Evolutionary conservation across 2,113 vertebrate species (phyloP), one percentile per base, ranked within the genome.

Genomic region (Ictidomys tridecemlineatus): DNA sequence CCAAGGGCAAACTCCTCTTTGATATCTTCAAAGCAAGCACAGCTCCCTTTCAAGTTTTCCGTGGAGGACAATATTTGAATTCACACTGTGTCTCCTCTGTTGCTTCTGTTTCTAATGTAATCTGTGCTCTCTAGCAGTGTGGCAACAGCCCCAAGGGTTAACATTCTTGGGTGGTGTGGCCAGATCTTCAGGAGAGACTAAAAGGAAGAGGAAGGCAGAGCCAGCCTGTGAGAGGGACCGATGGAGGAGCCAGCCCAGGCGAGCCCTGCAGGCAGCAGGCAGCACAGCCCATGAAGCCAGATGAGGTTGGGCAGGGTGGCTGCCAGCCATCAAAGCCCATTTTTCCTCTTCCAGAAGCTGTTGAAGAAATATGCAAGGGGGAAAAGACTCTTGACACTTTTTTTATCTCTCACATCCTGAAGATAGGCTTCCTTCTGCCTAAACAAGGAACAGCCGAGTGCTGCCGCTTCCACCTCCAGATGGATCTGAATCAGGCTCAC

Each of bases 11-110:
- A 88, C 95, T 98, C 89, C 93, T 97, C 95, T 97, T 94, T 97
- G 94, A 84, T 56, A 63, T 90, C 96, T 97, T 98, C 95, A 74
- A 74, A 96, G 97, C 96, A 95, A 98, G 97, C 97, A 92, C 96
- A 98, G 96, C 56, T 91, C 96, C 97, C 97, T 98, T 92, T 97
- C 97, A 95, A 96, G 98, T 96, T 98, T 98, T 96, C 94, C 97
- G 85, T 95, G 97, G 96, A 96, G 98, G 98, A 97, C 86, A 93
- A 0, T 96, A 91, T 98, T 97, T 98, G 98, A 98, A 98, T 96
- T 56, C 78, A 88, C 48, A 97, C 89, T 53, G 56, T 92, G 96
- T 98, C 97, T 97, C 98, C 96, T 97, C 97, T 97, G 97, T 98
- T 89, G 69, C 94, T 93, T 97, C 1, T 95, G 67, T 98, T 0